These are phyloP conservation scores for Melanargia galathea DNA, from an alignment of 2,888 invertebrate genomes.

Conservation along the genomic window DNA sequence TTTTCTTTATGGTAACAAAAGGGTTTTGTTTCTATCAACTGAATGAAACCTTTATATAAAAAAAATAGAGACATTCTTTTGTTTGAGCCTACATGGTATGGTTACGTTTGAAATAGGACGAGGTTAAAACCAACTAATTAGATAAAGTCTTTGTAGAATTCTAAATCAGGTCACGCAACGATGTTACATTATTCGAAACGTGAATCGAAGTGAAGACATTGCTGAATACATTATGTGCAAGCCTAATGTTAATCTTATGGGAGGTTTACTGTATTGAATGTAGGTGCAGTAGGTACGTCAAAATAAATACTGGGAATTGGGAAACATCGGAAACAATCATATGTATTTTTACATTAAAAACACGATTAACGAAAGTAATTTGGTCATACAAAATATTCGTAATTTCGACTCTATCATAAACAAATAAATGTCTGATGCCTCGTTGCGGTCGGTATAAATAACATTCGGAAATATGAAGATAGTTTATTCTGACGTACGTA, in stretches of 20 bases:
- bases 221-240: slow-evolving; percentile 8
- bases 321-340: no score
- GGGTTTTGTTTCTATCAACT: slow-evolving; percentile 13
- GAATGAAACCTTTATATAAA: slow-evolving; percentile 10
- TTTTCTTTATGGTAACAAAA: slow-evolving; percentile 11
- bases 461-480: no score
- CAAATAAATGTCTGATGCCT: no score
- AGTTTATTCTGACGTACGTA: no score
- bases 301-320: no score
- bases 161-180: slow-evolving; percentile 21
- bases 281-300: no score
- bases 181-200: slow-evolving; percentile 13
- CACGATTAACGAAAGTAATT: no score
- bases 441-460: no score
- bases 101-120: slow-evolving; percentile 9
- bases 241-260: background rate
- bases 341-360: no score
- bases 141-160: slow-evolving; percentile 23
- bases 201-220: slow-evolving; percentile 11
- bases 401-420: no score
- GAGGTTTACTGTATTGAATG: background rate
- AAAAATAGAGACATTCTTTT: background rate
- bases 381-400: no score
- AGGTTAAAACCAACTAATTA: slow-evolving; percentile 24
- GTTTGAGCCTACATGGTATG: background rate